Evolutionary conservation across 2,888 invertebrate species (phyloP), one percentile per base, ranked within the genome.

Genomic region (Aelia acuminata): DNA sequence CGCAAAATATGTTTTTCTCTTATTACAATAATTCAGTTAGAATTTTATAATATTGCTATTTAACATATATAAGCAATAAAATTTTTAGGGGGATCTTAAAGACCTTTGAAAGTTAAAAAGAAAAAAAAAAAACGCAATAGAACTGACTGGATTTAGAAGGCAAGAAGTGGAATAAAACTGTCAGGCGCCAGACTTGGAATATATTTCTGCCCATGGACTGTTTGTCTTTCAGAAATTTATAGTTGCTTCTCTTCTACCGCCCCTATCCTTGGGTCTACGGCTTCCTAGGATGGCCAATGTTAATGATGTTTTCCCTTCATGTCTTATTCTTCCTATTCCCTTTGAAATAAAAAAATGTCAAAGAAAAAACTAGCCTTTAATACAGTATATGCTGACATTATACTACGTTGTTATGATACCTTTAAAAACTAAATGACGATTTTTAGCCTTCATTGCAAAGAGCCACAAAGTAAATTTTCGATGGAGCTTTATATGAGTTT

Each of bases 161-260:
- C 63, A 70, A 70, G 80, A 39, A 43, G 80, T 39, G 80, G n/a
- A 80, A 80, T 80, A 80, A 43, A 80, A 47, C 80, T 80, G 80
- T 22, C 43, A 80, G 80, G 80, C 80, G 80, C 80, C 80, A 80
- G 80, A 39, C 80, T 47, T 13, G 43, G 80, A 80, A 80, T 80
- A 80, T 80, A 80, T 43, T 80, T 47, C 80, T 80, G n/a, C 8
- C 22, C n/a, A 11, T 47, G n/a, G 43, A 80, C 80, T n/a, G 80
- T 80, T 80, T 43, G 43, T 80, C 80, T 80, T 80, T 80, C n/a
- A 39, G 39, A 47, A n/a, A 80, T 80, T 80, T 80, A 80, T 80
- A 11, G 80, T 47, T 80, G 11, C 80, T 80, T 80, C 47, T 1
- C 11, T 80, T 3, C 75, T 43, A 80, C 35, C 7, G 75, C 18